A percentile compares a stretch with the other conserved stretches of the same genome.
These are phyloP conservation scores for Cantharis flavilabris DNA, from an alignment of 2,888 invertebrate genomes.

Conservation along the genomic window DNA sequence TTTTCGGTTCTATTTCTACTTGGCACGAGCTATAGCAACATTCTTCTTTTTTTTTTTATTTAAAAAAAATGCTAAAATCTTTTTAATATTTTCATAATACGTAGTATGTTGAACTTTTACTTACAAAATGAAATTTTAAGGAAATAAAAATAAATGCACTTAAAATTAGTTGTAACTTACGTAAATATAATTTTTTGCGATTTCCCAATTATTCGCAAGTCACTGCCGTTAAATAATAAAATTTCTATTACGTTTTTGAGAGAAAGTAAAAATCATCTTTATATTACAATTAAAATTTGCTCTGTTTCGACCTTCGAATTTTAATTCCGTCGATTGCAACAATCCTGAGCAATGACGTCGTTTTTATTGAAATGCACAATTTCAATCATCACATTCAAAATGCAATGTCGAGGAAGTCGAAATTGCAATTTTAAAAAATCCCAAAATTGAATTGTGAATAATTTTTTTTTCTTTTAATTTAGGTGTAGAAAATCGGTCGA, in stretches of 20 bases:
- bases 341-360: background rate
- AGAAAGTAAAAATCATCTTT: background rate
- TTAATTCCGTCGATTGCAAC: background rate
- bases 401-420: background rate
- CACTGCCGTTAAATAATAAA: background rate
- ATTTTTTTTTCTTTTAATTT: conserved; percentile 41
- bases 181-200: background rate
- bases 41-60: too few species aligned
- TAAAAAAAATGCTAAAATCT: too few species aligned
- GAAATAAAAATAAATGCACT: background rate
- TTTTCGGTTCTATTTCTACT: too few species aligned
- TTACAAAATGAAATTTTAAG: background rate
- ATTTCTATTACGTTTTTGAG: background rate
- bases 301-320: background rate
- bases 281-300: background rate
- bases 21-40: too few species aligned
- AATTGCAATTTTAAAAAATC: too few species aligned
- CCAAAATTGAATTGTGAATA: too few species aligned
- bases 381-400: background rate
- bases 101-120: background rate
- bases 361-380: background rate
- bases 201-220: background rate
- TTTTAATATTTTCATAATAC: too few species aligned
- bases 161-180: background rate
- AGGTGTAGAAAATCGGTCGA: conserved; percentile 93